Conservation (phyloP, 2,797 vertebrate species). For the Acridotheres tristis region DNA sequence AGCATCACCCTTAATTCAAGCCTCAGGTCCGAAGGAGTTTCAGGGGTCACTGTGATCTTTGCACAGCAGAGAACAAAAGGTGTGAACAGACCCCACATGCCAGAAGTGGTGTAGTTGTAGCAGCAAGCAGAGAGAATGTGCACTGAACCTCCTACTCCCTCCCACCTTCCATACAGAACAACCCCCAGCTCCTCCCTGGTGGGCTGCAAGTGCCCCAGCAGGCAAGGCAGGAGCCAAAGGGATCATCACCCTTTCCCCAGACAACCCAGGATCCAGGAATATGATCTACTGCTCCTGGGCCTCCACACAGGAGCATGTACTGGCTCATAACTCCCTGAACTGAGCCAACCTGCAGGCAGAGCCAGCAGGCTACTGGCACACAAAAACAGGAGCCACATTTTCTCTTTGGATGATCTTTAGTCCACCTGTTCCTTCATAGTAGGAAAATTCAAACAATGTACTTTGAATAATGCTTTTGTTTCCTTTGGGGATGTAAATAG, state of each 20-base stretch:
- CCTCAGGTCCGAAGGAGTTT: background rate
- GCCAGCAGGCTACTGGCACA: fast-evolving
- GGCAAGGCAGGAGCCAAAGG: background rate
- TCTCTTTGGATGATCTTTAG: background rate
- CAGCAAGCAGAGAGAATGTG: background rate
- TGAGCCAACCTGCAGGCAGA: background rate
- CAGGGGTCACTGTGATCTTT: background rate
- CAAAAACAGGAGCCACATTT: background rate
- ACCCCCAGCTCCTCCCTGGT: background rate
- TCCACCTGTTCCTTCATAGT: background rate
- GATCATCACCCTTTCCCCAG: background rate
- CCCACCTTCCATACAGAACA: fast-evolving
- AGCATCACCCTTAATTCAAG: background rate
- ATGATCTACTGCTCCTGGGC: fast-evolving
- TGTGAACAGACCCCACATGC: background rate
- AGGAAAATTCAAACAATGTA: background rate
- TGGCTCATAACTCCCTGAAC: background rate
- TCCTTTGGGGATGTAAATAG: background rate
- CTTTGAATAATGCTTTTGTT: background rate
- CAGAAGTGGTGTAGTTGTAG: background rate
- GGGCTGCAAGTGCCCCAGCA: background rate
- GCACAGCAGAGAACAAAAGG: background rate
- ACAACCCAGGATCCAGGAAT: background rate
- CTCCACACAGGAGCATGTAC: background rate
- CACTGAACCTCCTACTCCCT: background rate